Evolutionary conservation across 2,113 vertebrate species (phyloP).

Genomic region (Pungitius pungitius): DNA sequence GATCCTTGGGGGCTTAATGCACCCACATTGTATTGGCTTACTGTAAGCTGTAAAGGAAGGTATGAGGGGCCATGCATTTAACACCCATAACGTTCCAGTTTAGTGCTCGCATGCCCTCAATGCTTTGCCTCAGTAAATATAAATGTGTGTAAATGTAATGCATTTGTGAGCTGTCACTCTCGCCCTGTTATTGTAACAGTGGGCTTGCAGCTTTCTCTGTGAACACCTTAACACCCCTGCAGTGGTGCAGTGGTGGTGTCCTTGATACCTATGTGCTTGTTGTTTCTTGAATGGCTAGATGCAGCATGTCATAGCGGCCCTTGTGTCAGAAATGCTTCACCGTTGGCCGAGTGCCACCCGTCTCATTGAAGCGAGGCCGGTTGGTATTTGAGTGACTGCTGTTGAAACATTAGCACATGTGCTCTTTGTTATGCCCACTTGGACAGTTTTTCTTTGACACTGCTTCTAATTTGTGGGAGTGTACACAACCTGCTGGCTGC

Average conservation of each 20-base stretch:
- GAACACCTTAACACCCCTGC: slow-evolving; percentile 19
- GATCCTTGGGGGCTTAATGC: slow-evolving; percentile 19
- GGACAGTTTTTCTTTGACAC: slow-evolving; percentile 42
- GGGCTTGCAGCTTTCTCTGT: slow-evolving; percentile 13
- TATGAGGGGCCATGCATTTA: slow-evolving; percentile 32
- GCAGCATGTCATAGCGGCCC: slow-evolving; percentile 19
- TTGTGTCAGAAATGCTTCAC: slow-evolving; percentile 4
- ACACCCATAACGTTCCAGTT: slow-evolving; percentile 24
- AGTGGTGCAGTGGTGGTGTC: not conserved
- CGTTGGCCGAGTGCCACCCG: slow-evolving; percentile 45
- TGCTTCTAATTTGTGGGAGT: slow-evolving; percentile 37
- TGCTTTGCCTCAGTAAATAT: not conserved
- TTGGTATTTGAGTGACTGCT: slow-evolving; percentile 40
- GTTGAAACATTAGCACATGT: slow-evolving; percentile 54
- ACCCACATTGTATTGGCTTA: slow-evolving; percentile 34
- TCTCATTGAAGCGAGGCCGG: slow-evolving; percentile 27
- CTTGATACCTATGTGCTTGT: slow-evolving; percentile 8
- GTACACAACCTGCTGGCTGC: slow-evolving; percentile 7
- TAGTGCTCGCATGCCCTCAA: not conserved
- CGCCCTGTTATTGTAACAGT: slow-evolving; percentile 22
- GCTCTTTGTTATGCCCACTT: slow-evolving; percentile 46
- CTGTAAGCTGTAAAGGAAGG: slow-evolving; percentile 30
- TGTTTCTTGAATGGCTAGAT: slow-evolving; percentile 53
- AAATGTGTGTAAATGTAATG: not conserved
- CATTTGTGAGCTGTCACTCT: not conserved